Percentiles rank a stretch among this genome's conserved stretches.
phyloP scores from a whole-genome alignment of 1,140 invertebrate species.

The Bombus affinis region DNA sequence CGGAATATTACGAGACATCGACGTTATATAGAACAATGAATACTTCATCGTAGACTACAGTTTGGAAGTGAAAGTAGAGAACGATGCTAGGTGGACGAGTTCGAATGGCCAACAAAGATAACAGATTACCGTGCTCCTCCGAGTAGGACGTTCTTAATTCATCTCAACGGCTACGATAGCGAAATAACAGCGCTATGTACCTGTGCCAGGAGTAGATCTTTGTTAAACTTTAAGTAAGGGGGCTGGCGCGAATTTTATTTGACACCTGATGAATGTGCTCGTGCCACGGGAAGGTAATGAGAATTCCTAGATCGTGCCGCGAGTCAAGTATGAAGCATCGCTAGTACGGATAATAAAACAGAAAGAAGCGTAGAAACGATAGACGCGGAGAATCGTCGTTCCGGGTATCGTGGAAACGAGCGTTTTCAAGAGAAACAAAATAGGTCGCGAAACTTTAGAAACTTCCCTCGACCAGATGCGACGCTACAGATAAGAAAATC shows the following conservation, averaged over 20 bases:
- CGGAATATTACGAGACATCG: slow-evolving; percentile 32
- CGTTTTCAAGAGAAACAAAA: too few relatives aligned
- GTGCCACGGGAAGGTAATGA: slow-evolving; percentile 61
- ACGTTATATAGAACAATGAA: slow-evolving; percentile 13
- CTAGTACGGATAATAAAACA: slow-evolving; percentile 56
- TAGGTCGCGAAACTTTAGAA: too few relatives aligned
- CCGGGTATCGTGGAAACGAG: too few relatives aligned
- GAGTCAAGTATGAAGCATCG: slow-evolving; percentile 59
- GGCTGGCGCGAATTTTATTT: slow-evolving; percentile 62
- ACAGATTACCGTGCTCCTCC: not conserved
- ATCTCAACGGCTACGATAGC: slow-evolving; percentile 33
- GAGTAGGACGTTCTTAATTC: slow-evolving; percentile 34
- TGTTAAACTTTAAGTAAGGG: slow-evolving; percentile 62
- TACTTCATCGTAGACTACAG: slow-evolving; percentile 20
- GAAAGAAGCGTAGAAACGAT: not conserved
- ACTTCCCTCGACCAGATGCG: too few relatives aligned
- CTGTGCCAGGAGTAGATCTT: slow-evolving; percentile 54
- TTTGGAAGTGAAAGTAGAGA: slow-evolving; percentile 42
- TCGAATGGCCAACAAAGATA: slow-evolving; percentile 46
- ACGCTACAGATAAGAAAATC: too few relatives aligned
- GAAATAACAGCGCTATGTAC: slow-evolving; percentile 50
- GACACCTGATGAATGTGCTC: slow-evolving; percentile 67
- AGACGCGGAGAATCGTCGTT: not conserved
- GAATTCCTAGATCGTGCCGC: slow-evolving; percentile 58
- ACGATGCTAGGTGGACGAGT: slow-evolving; percentile 23